These are phyloP conservation scores for Bedellia somnulentella DNA, from an alignment of 2,888 invertebrate species.

Conservation along the genomic window DNA sequence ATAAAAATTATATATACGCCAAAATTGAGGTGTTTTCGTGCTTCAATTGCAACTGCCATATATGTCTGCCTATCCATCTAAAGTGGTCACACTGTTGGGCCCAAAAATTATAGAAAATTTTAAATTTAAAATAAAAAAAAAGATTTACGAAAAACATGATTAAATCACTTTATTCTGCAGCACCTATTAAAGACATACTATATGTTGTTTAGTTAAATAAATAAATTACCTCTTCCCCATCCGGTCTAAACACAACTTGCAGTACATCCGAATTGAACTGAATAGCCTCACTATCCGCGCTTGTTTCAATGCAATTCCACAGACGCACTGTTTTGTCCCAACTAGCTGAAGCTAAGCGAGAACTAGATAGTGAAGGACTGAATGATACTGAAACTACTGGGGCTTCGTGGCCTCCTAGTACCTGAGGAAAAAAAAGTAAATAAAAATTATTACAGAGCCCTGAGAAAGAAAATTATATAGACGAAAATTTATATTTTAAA, in stretches of 20 bases:
- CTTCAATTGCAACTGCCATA: too few relatives aligned
- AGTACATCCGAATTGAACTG: slow-evolving; percentile 78
- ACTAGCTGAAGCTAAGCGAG: slow-evolving; percentile 81
- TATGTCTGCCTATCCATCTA: too few relatives aligned
- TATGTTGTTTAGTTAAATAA: too few relatives aligned
- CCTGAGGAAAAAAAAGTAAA: slow-evolving; percentile 29
- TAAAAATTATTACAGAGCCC: background rate
- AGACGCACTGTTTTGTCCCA: slow-evolving; percentile 91
- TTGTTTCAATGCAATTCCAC: slow-evolving; percentile 89
- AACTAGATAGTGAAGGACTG: slow-evolving; percentile 70
- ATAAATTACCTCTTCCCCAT: slow-evolving; percentile 80
- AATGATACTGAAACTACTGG: slow-evolving; percentile 86
- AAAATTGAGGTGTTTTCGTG: too few relatives aligned
- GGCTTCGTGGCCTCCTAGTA: slow-evolving; percentile 90
- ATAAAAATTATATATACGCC: too few relatives aligned
- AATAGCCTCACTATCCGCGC: slow-evolving; percentile 80
- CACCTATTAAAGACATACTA: too few relatives aligned
- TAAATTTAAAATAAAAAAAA: too few relatives aligned
- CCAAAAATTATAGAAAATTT: too few relatives aligned
- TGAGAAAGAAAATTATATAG: background rate
- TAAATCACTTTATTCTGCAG: too few relatives aligned
- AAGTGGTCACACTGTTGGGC: too few relatives aligned
- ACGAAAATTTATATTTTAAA: too few relatives aligned
- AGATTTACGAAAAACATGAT: too few relatives aligned
- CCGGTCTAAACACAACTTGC: slow-evolving; percentile 84